Conservation (phyloP, 2,113 vertebrate genomes). For the Bubo scandiacus region DNA sequence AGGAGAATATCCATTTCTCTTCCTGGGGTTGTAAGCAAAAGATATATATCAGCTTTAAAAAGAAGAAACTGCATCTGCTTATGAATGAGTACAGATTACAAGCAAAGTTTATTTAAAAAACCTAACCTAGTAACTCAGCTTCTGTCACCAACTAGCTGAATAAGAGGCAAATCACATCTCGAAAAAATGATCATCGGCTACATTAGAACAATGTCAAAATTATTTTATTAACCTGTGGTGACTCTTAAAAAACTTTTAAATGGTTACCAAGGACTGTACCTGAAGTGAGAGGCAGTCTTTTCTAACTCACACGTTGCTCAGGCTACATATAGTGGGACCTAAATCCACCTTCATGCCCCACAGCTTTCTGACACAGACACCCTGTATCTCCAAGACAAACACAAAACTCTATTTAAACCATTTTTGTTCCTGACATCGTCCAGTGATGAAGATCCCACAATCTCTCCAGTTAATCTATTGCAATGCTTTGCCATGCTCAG, state of each 20-base stretch:
- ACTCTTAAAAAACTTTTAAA: not conserved
- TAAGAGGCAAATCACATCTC: not conserved
- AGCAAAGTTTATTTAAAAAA: not conserved
- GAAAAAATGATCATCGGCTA: not conserved
- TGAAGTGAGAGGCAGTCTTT: not conserved
- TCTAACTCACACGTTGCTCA: not conserved
- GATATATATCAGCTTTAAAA: not conserved
- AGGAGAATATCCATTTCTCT: slow-evolving; percentile 7
- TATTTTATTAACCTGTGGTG: not conserved
- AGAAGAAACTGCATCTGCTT: not conserved
- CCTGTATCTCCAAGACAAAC: not conserved
- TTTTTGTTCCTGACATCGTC: not conserved
- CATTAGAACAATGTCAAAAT: not conserved
- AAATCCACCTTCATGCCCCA: not conserved
- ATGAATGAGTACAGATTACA: not conserved
- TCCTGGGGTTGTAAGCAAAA: not conserved
- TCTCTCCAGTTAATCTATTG: not conserved
- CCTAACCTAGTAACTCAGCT: not conserved
- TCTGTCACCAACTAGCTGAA: not conserved
- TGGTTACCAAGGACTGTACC: not conserved
- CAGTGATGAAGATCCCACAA: not conserved
- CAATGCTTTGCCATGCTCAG: not conserved
- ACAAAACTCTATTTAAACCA: not conserved
- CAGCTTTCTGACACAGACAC: not conserved
- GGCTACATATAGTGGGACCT: fast-evolving